Conservation (phyloP, 1,140 invertebrate species). For the Littorina saxatilis region DNA sequence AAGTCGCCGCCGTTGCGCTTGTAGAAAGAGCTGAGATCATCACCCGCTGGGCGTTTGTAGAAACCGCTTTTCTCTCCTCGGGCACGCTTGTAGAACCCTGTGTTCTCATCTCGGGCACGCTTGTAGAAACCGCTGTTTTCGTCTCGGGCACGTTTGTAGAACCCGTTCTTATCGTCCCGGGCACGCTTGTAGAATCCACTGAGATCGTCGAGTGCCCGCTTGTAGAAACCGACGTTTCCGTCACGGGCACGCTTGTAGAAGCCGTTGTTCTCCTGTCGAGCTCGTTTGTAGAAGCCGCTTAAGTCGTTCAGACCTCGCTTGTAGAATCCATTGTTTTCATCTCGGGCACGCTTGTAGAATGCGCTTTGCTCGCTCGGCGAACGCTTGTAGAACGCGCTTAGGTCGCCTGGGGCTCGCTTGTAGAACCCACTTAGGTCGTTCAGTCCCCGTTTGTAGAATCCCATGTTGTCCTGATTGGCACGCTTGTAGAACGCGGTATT, state of each 20-base stretch:
- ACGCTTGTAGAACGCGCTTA: conserved; percentile 27
- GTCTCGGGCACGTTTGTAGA: conserved; percentile 23
- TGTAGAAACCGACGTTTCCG: background rate
- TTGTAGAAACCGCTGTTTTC: conserved; percentile 31
- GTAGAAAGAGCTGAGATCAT: background rate
- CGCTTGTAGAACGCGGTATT: conserved; percentile 26
- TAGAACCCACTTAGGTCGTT: conserved; percentile 28
- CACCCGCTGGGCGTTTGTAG: background rate
- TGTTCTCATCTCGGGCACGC: background rate
- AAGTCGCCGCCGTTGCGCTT: conserved; percentile 2
- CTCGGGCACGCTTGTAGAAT: conserved; percentile 31
- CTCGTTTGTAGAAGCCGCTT: conserved; percentile 35
- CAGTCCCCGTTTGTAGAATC: conserved; percentile 23
- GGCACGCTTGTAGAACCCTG: background rate
- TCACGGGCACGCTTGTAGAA: conserved; percentile 36
- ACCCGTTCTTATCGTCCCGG: background rate
- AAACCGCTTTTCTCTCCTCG: background rate
- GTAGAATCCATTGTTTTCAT: conserved; percentile 31
- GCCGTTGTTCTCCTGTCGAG: background rate
- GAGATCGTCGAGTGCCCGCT: background rate
- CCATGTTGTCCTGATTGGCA: background rate
- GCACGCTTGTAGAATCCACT: background rate
- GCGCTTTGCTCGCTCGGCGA: background rate
- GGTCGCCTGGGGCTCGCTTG: background rate
- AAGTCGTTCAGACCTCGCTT: conserved; percentile 6